phyloP scores from a whole-genome alignment of 2,797 vertebrate genomes.

The Atherinosoma microstoma region DNA sequence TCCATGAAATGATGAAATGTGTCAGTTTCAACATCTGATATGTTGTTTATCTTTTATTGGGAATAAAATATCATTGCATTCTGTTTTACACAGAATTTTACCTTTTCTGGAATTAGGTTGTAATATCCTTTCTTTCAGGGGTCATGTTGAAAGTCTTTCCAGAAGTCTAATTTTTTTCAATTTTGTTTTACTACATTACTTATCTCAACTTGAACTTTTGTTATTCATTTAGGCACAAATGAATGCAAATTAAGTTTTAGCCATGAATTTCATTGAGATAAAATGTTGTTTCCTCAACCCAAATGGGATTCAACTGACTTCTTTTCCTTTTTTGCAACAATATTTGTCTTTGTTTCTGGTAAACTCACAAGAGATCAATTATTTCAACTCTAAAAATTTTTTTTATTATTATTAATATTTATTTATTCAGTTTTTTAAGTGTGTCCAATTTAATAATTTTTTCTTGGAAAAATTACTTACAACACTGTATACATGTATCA shows the following conservation, averaged over 20 bases:
- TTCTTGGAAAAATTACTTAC: not conserved
- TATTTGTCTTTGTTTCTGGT: constrained; percentile 45
- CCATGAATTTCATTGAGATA: constrained; percentile 52
- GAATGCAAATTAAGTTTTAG: constrained; percentile 54
- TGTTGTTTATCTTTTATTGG: not conserved
- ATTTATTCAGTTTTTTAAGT: constrained; percentile 20
- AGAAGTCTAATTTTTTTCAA: too few relatives aligned
- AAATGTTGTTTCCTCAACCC: constrained; percentile 51
- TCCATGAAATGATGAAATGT: too few relatives aligned
- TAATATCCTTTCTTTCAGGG: too few relatives aligned
- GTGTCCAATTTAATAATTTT: constrained; percentile 21
- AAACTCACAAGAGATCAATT: constrained; percentile 52
- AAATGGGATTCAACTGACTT: constrained; percentile 48
- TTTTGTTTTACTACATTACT: constrained; percentile 3
- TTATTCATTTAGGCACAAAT: constrained; percentile 53
- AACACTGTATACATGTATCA: not conserved
- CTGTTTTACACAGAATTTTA: too few relatives aligned
- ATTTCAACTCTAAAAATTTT: constrained; percentile 29
- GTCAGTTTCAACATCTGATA: too few relatives aligned
- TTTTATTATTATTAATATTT: constrained; percentile 3
- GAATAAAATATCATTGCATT: not conserved
- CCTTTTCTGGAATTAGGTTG: too few relatives aligned
- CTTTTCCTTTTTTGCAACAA: constrained; percentile 35
- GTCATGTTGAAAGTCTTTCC: too few relatives aligned
- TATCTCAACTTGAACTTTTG: constrained; percentile 31